Evolutionary conservation across 2,113 vertebrate species (phyloP).

Genomic region (Planiliza haematocheilus): DNA sequence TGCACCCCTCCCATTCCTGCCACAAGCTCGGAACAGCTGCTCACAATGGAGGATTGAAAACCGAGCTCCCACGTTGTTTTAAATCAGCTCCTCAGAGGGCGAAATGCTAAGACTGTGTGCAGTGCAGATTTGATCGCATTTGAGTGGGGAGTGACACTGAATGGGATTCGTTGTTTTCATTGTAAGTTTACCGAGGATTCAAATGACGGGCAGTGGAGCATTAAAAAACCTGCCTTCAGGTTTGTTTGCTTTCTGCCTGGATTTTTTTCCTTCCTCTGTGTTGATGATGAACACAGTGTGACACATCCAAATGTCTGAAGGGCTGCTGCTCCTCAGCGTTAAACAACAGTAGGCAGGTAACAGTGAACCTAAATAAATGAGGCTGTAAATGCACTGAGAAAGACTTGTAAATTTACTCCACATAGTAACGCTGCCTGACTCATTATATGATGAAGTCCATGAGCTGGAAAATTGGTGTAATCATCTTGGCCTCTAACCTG

Average conservation of each 20-base stretch:
- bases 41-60: conserved; percentile 59
- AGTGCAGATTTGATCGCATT: conserved; percentile 40
- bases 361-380: conserved; percentile 9
- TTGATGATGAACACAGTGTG: conserved; percentile 65
- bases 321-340: conserved; percentile 37
- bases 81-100: conserved; percentile 42
- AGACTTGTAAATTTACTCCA: conserved; percentile 33
- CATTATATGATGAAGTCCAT: conserved; percentile 69
- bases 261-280: conserved; percentile 41
- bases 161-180: conserved; percentile 64
- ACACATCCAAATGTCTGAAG: conserved; percentile 58
- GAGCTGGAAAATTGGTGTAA: conserved; percentile 77
- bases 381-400: not conserved
- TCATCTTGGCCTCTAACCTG: conserved; percentile 73
- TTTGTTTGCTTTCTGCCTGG: conserved; percentile 63
- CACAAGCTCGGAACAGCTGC: conserved; percentile 63
- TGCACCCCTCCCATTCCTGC: conserved; percentile 45
- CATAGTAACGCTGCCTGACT: conserved; percentile 34
- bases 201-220: conserved; percentile 46
- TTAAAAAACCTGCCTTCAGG: conserved; percentile 53
- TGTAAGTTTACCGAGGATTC: conserved; percentile 61
- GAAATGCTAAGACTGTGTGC: conserved; percentile 39
- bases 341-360: conserved; percentile 26
- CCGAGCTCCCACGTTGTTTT: conserved; percentile 56
- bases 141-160: conserved; percentile 53